phyloP scores from a whole-genome alignment of 2,888 invertebrate genomes.

The Agrotis puta region DNA sequence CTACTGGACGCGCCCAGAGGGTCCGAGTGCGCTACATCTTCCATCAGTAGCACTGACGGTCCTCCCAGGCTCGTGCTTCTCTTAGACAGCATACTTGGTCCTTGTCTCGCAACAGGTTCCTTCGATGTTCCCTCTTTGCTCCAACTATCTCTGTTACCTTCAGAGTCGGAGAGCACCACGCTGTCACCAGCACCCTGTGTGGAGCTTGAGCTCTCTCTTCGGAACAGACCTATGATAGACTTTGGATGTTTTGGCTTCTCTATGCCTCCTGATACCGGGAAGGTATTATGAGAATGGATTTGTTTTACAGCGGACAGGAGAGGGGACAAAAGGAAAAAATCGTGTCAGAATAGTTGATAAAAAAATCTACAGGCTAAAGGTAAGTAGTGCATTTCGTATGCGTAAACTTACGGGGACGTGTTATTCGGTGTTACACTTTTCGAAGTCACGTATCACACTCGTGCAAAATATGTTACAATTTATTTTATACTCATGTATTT shows the following conservation, averaged over 20 bases:
- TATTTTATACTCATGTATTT: neutral
- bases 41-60: conserved; percentile 91
- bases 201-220: conserved; percentile 95
- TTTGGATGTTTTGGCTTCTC: conserved; percentile 96
- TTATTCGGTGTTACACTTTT: too few species aligned
- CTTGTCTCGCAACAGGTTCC: conserved; percentile 83
- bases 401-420: too few species aligned
- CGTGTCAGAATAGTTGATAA: conserved; percentile 76
- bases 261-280: conserved; percentile 93
- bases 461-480: conserved; percentile 7
- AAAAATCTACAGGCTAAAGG: conserved; percentile 62
- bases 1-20: conserved; percentile 92
- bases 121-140: conserved; percentile 85
- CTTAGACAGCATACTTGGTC: conserved; percentile 84
- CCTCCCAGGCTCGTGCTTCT: conserved; percentile 87
- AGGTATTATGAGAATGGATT: conserved; percentile 68
- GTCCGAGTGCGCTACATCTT: conserved; percentile 91
- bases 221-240: conserved; percentile 97
- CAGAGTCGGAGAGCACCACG: conserved; percentile 91
- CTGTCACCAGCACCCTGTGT: conserved; percentile 91
- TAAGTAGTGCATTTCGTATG: too few species aligned
- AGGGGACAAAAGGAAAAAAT: conserved; percentile 75
- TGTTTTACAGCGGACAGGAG: conserved; percentile 71
- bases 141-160: conserved; percentile 85
- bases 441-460: too few species aligned